These are phyloP conservation scores for Eueides isabella DNA, from an alignment of 1,140 invertebrate genomes.

Conservation along the genomic window DNA sequence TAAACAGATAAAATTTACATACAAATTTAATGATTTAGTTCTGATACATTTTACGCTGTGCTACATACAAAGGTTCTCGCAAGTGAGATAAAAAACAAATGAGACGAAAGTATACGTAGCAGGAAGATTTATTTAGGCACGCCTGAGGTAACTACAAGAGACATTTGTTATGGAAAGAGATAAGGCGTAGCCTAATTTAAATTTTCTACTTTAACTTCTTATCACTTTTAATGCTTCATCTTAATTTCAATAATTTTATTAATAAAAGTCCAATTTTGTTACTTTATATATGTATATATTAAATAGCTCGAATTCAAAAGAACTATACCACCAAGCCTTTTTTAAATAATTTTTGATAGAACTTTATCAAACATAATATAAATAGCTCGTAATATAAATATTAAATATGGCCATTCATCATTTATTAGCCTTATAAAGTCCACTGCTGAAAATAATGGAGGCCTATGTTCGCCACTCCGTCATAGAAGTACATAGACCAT, in stretches of 20 bases:
- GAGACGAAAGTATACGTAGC: conserved; percentile 24
- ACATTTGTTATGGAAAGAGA: conserved; percentile 33
- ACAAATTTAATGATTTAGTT: neutral
- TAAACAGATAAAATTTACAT: too few relatives aligned
- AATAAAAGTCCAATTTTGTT: neutral
- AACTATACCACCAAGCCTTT: neutral
- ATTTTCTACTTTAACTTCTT: conserved; percentile 34
- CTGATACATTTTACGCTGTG: neutral
- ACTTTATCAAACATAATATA: too few relatives aligned
- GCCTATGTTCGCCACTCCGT: too few relatives aligned
- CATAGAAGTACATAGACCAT: too few relatives aligned
- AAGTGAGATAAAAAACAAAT: conserved; percentile 23
- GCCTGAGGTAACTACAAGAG: conserved; percentile 28
- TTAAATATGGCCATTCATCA: too few relatives aligned
- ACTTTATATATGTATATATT: neutral
- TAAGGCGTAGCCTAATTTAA: conserved; percentile 36
- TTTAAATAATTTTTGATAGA: neutral
- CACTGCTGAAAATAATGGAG: too few relatives aligned
- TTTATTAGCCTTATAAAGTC: too few relatives aligned
- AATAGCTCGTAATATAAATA: too few relatives aligned
- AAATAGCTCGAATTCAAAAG: neutral
- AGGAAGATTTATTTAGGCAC: conserved; percentile 33
- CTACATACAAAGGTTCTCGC: too few relatives aligned
- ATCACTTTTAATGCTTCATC: conserved; percentile 21
- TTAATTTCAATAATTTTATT: neutral